Evolutionary conservation across 2,797 vertebrate species (phyloP).

Genomic region (Parambassis ranga): DNA sequence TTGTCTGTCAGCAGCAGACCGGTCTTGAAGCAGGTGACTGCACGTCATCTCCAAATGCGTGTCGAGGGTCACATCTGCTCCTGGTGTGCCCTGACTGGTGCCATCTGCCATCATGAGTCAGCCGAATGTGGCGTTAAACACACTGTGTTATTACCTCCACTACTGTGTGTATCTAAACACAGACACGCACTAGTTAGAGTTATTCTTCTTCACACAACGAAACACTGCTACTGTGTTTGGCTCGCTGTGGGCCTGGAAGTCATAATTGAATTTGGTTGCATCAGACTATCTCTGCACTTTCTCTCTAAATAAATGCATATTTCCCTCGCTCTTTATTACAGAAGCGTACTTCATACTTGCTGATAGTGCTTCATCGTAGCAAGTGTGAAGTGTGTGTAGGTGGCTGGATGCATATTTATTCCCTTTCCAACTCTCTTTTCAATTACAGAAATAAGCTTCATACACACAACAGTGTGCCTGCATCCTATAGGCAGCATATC

Average conservation of each 20-base stretch:
- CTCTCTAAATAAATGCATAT: conserved; percentile 16
- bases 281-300: conserved; percentile 22
- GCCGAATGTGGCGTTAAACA: conserved; percentile 38
- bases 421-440: conserved; percentile 13
- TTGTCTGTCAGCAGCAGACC: conserved; percentile 29
- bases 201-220: background rate
- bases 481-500: background rate
- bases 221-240: background rate
- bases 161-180: background rate
- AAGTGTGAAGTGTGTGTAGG: conserved; percentile 49
- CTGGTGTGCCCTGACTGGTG: conserved; percentile 46
- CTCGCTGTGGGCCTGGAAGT: background rate
- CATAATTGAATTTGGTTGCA: conserved; percentile 60
- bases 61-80: conserved; percentile 70
- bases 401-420: conserved; percentile 46
- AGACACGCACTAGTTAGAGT: background rate
- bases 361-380: conserved; percentile 10
- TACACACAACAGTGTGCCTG: background rate
- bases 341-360: conserved; percentile 10
- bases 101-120: conserved; percentile 70
- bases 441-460: conserved; percentile 25
- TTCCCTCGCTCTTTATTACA: conserved; percentile 44
- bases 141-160: conserved; percentile 27
- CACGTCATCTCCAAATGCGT: conserved; percentile 20
- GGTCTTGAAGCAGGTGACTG: conserved; percentile 43